Percentiles rank a stretch among this genome's conserved stretches.
These are phyloP conservation scores for Adineta ricciae DNA, from an alignment of 2,888 invertebrate species.

Conservation along the genomic window DNA sequence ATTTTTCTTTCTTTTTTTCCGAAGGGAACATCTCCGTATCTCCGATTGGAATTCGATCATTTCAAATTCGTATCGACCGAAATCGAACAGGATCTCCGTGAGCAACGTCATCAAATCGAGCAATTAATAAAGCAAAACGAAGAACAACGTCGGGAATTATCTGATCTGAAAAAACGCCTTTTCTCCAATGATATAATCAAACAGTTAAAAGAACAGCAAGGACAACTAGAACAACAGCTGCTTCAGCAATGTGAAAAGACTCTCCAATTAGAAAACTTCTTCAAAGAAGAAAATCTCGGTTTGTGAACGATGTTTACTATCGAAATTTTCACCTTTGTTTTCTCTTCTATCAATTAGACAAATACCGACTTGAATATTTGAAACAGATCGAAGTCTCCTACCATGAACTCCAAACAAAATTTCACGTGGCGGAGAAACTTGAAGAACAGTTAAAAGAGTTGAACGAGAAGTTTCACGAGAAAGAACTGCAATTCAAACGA, in stretches of 20 bases:
- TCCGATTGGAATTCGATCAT: not conserved
- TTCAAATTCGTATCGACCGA: not conserved
- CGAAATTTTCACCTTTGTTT: too few species aligned
- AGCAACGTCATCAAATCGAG: not conserved
- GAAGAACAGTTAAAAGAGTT: not conserved
- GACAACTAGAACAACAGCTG: not conserved
- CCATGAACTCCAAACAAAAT: not conserved
- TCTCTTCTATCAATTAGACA: not conserved
- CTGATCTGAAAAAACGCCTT: not conserved
- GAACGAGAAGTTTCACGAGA: not conserved
- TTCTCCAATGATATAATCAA: not conserved
- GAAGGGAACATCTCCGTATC: not conserved
- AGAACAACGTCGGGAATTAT: not conserved
- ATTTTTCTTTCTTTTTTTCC: not conserved
- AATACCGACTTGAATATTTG: not conserved
- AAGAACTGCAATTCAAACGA: not conserved
- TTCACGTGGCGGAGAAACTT: not conserved
- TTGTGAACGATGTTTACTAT: not conserved
- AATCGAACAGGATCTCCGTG: not conserved
- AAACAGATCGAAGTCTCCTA: constrained; percentile 10
- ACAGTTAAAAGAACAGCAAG: not conserved
- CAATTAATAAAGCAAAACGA: not conserved
- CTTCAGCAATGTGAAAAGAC: not conserved
- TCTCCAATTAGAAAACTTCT: not conserved
- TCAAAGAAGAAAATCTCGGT: not conserved